A percentile compares a stretch with the other conserved stretches of the same genome.
These are phyloP conservation scores for Emmelina monodactyla DNA, from an alignment of 2,888 invertebrate genomes.

Conservation along the genomic window DNA sequence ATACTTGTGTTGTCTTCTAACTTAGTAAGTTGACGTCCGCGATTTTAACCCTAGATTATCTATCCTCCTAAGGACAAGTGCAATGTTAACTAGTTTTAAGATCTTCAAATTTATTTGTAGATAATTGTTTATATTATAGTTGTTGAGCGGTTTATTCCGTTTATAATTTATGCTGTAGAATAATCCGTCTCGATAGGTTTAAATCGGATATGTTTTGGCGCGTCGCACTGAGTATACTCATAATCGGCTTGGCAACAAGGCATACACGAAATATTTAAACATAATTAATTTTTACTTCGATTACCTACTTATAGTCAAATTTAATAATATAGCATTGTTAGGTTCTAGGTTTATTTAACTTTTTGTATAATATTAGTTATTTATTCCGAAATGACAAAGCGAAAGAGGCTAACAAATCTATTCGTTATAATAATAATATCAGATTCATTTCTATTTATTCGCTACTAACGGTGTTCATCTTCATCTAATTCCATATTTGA, in stretches of 20 bases:
- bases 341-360: constrained; percentile 29
- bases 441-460: neutral
- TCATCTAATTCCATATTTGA: neutral
- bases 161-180: neutral
- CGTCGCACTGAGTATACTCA: neutral
- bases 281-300: constrained; percentile 37
- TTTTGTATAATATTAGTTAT: constrained; percentile 32
- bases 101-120: constrained; percentile 46
- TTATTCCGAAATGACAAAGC: constrained; percentile 46
- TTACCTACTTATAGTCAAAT: constrained; percentile 60
- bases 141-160: constrained; percentile 8
- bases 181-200: neutral
- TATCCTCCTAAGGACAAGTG: constrained; percentile 63
- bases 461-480: neutral
- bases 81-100: constrained; percentile 68
- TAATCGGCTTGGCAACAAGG: constrained; percentile 15
- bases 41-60: constrained; percentile 47
- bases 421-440: neutral
- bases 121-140: constrained; percentile 42
- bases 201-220: neutral
- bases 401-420: constrained; percentile 42
- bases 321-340: constrained; percentile 23
- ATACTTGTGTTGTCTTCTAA: constrained; percentile 23
- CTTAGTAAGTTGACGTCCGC: constrained; percentile 28
- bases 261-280: constrained; percentile 18